Percentiles rank a stretch among this genome's conserved stretches.
Conservation (phyloP, 2,888 invertebrate genomes). For the Drosophila meridiana region DNA sequence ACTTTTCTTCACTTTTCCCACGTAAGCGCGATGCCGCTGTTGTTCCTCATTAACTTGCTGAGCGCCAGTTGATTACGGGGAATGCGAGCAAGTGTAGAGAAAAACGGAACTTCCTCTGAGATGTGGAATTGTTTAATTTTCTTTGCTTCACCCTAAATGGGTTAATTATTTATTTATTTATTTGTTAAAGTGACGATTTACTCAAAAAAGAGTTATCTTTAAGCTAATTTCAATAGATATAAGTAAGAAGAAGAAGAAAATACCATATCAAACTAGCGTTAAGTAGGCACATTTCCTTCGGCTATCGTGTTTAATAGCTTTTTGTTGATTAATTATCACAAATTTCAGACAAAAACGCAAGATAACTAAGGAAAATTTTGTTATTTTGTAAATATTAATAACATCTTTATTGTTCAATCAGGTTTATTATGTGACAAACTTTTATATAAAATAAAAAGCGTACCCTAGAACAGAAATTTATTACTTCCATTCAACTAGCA, state of each 20-base stretch:
- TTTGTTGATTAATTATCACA: neutral
- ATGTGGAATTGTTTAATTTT: slow-evolving; percentile 1
- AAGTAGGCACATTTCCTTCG: too few relatives aligned
- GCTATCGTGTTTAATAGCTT: too few relatives aligned
- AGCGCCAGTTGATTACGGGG: slow-evolving; percentile 43
- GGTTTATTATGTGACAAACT: too few relatives aligned
- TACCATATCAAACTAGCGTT: too few relatives aligned
- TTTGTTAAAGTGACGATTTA: neutral
- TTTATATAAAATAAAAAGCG: too few relatives aligned
- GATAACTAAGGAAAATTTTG: too few relatives aligned
- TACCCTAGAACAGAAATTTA: too few relatives aligned
- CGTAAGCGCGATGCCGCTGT: slow-evolving; percentile 34
- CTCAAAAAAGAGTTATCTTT: neutral
- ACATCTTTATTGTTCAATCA: too few relatives aligned
- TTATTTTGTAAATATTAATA: too few relatives aligned
- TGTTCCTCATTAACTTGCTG: slow-evolving; percentile 63
- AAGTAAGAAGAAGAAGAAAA: too few relatives aligned
- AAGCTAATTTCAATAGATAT: neutral
- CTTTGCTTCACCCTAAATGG: neutral
- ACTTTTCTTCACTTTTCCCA: slow-evolving; percentile 38
- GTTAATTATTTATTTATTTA: neutral
- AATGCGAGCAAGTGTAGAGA: slow-evolving; percentile 6
- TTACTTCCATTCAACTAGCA: too few relatives aligned
- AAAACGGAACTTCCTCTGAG: neutral
- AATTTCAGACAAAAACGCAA: too few relatives aligned